A percentile compares a stretch with the other conserved stretches of the same genome.
These are phyloP conservation scores for Laodelphax striatellus DNA, from an alignment of 1,140 invertebrate genomes.

Conservation along the genomic window DNA sequence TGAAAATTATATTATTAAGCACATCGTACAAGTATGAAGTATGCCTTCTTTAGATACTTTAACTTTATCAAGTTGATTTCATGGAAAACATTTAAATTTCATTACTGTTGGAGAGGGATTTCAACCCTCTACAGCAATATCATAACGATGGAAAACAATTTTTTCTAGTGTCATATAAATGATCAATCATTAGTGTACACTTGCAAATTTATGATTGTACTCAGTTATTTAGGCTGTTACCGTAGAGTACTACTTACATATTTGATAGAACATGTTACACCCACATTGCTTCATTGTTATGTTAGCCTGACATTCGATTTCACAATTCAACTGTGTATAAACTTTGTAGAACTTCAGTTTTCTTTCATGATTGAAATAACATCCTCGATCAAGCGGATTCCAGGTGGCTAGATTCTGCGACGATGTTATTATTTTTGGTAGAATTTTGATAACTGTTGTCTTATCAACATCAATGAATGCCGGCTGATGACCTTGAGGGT, in stretches of 20 bases:
- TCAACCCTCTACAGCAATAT: no score
- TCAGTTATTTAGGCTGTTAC: no score
- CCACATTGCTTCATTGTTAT: constrained; percentile 24
- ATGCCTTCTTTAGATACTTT: no score
- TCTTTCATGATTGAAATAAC: constrained; percentile 4
- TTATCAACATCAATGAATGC: neutral
- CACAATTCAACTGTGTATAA: constrained; percentile 29
- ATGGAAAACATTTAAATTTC: no score
- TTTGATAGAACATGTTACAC: constrained; percentile 49
- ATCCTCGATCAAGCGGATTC: neutral
- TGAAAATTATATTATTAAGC: no score
- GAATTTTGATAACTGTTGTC: neutral
- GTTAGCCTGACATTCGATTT: constrained; percentile 28
- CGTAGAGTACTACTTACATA: constrained; percentile 44
- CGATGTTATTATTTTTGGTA: neutral
- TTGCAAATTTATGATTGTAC: no score
- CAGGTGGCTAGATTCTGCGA: neutral
- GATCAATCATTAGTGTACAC: no score
- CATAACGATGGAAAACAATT: no score
- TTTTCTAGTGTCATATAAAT: no score
- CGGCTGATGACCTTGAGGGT: neutral
- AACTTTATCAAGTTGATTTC: no score
- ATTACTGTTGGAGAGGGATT: no score
- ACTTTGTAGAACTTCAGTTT: constrained; percentile 23
- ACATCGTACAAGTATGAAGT: no score